These are phyloP conservation scores for Spizella passerina DNA, from an alignment of 2,797 vertebrate species.

Conservation along the genomic window DNA sequence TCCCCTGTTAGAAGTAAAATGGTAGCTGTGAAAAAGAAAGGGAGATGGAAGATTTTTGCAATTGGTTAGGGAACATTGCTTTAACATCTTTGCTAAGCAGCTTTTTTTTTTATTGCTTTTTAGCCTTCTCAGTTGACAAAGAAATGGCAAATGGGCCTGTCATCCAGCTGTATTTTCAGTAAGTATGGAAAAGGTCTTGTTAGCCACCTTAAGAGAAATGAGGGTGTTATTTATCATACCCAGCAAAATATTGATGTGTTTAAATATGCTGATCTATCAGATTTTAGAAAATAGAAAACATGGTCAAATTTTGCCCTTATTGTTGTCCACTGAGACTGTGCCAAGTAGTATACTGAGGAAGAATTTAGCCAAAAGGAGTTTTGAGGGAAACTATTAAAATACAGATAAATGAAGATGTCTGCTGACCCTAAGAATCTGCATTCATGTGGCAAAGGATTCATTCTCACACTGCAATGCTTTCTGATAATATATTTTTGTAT, in stretches of 20 bases:
- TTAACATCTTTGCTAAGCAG: background rate
- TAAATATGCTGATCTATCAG: background rate
- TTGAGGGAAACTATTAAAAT: background rate
- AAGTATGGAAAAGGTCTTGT: background rate
- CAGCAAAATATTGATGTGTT: background rate
- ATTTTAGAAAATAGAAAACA: background rate
- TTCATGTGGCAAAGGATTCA: background rate
- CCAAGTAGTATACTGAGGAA: background rate
- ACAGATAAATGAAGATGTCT: background rate
- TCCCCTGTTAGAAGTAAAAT: background rate
- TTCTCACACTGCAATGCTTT: background rate
- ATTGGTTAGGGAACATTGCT: background rate
- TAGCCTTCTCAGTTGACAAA: background rate
- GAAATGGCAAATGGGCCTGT: background rate
- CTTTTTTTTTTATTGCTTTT: background rate
- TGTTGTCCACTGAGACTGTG: background rate
- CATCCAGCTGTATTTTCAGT: background rate
- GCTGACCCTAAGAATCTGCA: background rate
- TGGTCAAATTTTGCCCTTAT: background rate
- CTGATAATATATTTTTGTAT: slow-evolving; percentile 34
- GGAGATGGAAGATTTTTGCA: background rate
- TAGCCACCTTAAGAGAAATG: background rate
- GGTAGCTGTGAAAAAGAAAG: background rate
- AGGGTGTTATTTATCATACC: background rate
- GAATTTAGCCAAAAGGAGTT: background rate